A percentile compares a stretch with the other conserved stretches of the same genome.
Evolutionary conservation across 2,888 invertebrate species (phyloP).

Genomic region (Tipula unca): DNA sequence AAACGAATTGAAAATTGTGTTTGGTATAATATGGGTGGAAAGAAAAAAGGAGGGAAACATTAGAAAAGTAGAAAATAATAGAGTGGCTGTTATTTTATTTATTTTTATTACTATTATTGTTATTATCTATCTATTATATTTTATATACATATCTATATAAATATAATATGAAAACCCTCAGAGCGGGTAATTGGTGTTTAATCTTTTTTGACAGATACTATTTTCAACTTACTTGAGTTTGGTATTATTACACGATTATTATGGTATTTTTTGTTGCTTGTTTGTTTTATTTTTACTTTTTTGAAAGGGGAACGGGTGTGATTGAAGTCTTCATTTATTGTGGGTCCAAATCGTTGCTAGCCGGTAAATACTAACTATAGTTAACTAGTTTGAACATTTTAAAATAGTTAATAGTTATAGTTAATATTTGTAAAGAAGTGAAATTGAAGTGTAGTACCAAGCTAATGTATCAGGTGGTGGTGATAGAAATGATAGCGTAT

Average conservation of each 20-base stretch:
- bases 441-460: too few species aligned
- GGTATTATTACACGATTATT: conserved; percentile 16
- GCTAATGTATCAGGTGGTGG: too few species aligned
- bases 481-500: too few species aligned
- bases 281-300: neutral
- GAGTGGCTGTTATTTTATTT: neutral
- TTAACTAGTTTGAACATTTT: too few species aligned
- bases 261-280: neutral
- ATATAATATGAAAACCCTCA: conserved; percentile 23
- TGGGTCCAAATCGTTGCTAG: neutral
- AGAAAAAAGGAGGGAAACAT: neutral
- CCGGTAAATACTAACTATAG: too few species aligned
- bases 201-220: conserved; percentile 46
- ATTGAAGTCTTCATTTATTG: neutral
- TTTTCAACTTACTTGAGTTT: conserved; percentile 31
- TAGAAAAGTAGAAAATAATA: neutral
- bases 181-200: conserved; percentile 42
- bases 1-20: neutral
- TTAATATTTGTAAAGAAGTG: too few species aligned
- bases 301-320: neutral
- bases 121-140: neutral
- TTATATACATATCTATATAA: neutral
- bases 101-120: neutral
- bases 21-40: neutral
- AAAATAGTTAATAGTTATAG: too few species aligned